Conservation (phyloP, 2,797 vertebrate species). For the Stomatorhinus walkeri region DNA sequence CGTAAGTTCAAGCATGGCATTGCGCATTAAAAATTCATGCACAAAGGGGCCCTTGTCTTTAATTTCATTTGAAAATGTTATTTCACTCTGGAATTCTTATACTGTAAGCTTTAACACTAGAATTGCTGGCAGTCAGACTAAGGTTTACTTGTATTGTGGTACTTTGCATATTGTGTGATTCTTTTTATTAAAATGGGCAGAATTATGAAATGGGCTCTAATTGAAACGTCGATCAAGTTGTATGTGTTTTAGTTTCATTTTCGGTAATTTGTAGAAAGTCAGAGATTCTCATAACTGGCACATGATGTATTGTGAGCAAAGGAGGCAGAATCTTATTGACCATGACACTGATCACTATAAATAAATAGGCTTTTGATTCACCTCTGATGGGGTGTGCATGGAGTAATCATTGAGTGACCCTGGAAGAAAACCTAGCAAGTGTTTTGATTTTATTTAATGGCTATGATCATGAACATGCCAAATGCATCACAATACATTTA, state of each 20-base stretch:
- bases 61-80: background rate
- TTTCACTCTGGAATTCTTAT: background rate
- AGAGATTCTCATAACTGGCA: background rate
- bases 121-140: background rate
- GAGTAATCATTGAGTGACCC: background rate
- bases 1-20: constrained; percentile 56
- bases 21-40: background rate
- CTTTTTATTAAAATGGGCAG: background rate
- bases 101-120: background rate
- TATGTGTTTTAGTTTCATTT: background rate
- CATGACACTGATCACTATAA: background rate
- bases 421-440: background rate
- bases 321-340: background rate
- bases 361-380: background rate
- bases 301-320: background rate
- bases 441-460: background rate
- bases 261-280: background rate
- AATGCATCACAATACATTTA: background rate
- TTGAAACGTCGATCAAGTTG: background rate
- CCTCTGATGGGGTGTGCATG: background rate
- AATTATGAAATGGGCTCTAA: background rate
- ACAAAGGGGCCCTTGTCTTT: background rate
- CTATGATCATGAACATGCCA: background rate
- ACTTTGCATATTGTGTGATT: background rate
- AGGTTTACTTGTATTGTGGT: background rate